Base-by-base conservation (phyloP, 2,113 vertebrate genomes). In the Gymnocephalus cernua region DNA sequence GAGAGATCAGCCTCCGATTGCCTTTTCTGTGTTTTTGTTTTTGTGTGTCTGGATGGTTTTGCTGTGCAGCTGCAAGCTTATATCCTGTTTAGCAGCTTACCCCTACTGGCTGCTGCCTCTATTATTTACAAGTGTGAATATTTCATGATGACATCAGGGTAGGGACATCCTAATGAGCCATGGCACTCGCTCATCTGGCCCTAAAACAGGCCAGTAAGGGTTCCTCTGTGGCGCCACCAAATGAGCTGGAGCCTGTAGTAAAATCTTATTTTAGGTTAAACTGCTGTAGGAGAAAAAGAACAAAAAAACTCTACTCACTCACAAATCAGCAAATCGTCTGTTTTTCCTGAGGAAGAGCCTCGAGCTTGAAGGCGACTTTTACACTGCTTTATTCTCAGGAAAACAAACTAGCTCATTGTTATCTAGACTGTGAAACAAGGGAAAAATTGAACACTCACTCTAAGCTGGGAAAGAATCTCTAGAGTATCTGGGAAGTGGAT, bases 91-190 rank as follows among this genome's bases (percentile, higher is more conserved):
- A 57, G 83, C 83, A 76, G 62, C 82, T 88, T 72, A 65, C 57
- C 71, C 51, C 63, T 47, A 23, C 2, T 75, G 77, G 65, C 68
- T 86, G 62, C 74, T 81, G 71, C 71, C 54, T 94, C 83, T 29
- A 87, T 93, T 92, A 92, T 94, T 93, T 89, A 88, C 78, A 83
- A 70, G 64, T 67, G 86, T 93, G 83, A 92, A 93, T 93, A 93
- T 95, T 94, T 93, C 35, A 94, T 90, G 86, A 85, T 72, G 88
- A 87, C 88, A 91, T 91, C 86, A 79, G 86, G 77, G 71, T 72
- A 29, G 57, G 66, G 89, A 86, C 41, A 44, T 66, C 67, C 73
- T 85, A 91, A 93, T 85, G 81, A 91, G 84, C 82, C 38, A 29
- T 63, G 85, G 82, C 79, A 84, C 70, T 70, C 53, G 32, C 82